Evolutionary conservation across 2,797 vertebrate species (phyloP), one percentile per base, ranked within the genome.

Genomic region (Hippoglossus hippoglossus): DNA sequence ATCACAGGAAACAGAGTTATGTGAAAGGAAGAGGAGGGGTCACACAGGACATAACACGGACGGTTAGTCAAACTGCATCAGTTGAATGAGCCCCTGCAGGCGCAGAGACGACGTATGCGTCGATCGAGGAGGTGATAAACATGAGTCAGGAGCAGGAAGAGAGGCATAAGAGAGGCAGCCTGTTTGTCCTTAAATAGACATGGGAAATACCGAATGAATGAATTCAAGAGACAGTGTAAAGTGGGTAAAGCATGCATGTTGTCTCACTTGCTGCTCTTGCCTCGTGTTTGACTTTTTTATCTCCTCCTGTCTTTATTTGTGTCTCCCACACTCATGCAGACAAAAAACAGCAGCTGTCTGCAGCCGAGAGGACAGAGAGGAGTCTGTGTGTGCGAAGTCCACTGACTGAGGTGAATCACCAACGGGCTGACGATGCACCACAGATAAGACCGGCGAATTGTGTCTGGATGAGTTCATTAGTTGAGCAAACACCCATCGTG

Each of bases 201-300:
- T 31, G 85, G 84, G 80, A 91, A 89, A 86, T 79, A 68, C 76
- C 71, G 67, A 39, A 39, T 74, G 80, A 77, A 70, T 78, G 60
- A 81, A 75, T 28, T 28, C 31, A 22, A 73, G 25, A 26, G 63
- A 59, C 2, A n/a, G 13, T 28, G 61, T 13, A 53, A 58, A 5
- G 44, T 52, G 46, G 34, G 18, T 50, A 67, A 72, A 54, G 26
- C 34, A 39, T 36, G 46, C 55, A 3, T 39, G 74, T 75, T 71
- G 63, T 25, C 57, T 57, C 22, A 56, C 25, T 1, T 5, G 50
- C 10, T 6, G 18, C 22, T 6, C 13, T 7, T 5, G 21, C 36
- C 69, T 66, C 3, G 34, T 66, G 72, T 70, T 79, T 55, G 49
- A 7, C 51, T 59, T 63, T 60, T 51, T 11, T 0, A 8, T 24